phyloP scores from a whole-genome alignment of 2,113 vertebrate species.

The Anarhynchus alexandrinus region DNA sequence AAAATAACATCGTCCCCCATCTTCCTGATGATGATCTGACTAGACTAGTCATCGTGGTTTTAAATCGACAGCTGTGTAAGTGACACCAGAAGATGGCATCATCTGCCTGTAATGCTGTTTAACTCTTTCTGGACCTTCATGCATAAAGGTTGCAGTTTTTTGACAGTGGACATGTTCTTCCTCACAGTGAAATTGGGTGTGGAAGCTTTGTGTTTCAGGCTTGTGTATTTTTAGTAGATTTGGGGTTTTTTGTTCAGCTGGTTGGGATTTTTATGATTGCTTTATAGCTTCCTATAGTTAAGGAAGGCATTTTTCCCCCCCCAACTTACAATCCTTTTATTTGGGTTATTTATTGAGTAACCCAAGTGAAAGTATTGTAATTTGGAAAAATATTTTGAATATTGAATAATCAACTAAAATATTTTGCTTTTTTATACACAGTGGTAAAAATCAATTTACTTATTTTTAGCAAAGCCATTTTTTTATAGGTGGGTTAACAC shows the following conservation, averaged over 20 bases:
- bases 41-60: background rate
- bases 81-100: slow-evolving; percentile 47
- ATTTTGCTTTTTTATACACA: background rate
- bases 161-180: background rate
- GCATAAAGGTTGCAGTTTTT: accelerated
- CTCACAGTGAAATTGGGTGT: accelerated
- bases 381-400: background rate
- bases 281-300: background rate
- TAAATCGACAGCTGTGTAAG: background rate
- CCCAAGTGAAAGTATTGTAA: background rate
- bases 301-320: background rate
- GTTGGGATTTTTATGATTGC: background rate
- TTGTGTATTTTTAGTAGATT: background rate
- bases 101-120: background rate
- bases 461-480: background rate
- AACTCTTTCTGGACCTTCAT: background rate
- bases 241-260: accelerated
- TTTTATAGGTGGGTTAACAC: background rate
- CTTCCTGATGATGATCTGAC: background rate
- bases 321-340: background rate
- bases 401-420: background rate
- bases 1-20: background rate
- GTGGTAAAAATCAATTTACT: background rate
- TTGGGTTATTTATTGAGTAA: background rate
- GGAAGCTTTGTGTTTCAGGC: accelerated